Evolutionary conservation across 2,797 vertebrate species (phyloP), one percentile per base, ranked within the genome.

Genomic region (Chelon auratus): DNA sequence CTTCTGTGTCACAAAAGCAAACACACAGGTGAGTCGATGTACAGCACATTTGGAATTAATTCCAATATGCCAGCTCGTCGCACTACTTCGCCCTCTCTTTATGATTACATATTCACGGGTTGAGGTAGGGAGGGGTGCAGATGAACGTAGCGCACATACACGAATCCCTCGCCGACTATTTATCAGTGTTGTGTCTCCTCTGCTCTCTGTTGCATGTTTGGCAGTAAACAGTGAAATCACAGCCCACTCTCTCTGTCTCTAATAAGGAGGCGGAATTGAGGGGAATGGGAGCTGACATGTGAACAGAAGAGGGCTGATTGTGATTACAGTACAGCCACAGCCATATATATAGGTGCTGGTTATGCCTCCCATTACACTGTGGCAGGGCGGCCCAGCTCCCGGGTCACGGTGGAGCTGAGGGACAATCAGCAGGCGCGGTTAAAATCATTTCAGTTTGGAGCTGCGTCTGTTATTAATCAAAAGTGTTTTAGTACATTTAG

Each of bases 291-390:
- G 81, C 80, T 78, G 90, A 89, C 84, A 84, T 81, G 81, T 75
- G 76, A 87, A 81, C 82, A 87, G 84, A 75, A 42, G 80, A 88
- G 78, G 64, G 69, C 65, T 85, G 89, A 84, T 86, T 81, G 87
- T 86, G 84, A 91, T 87, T 87, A 77, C 76, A 80, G 82, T 54
- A 75, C 71, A 72, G 73, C 15, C 47, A 66, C 62, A 63, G 81
- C 87, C 89, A 82, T 85, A 81, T 80, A 87, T 80, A 87, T 78
- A 85, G 85, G 61, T 78, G 83, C 79, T 80, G 84, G 67, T 78
- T 86, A 78, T 67, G 73, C 42, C 58, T 52, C 70, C 65, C 66
- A 33, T 72, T 84, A 76, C 42, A 65, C 45, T 76, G 70, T n/a
- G 37, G 54, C 72, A 58, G 48, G 42, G 56, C 40, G 42, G 69